Evolutionary conservation across 2,888 invertebrate species (phyloP).

Genomic region (Elegia similella): DNA sequence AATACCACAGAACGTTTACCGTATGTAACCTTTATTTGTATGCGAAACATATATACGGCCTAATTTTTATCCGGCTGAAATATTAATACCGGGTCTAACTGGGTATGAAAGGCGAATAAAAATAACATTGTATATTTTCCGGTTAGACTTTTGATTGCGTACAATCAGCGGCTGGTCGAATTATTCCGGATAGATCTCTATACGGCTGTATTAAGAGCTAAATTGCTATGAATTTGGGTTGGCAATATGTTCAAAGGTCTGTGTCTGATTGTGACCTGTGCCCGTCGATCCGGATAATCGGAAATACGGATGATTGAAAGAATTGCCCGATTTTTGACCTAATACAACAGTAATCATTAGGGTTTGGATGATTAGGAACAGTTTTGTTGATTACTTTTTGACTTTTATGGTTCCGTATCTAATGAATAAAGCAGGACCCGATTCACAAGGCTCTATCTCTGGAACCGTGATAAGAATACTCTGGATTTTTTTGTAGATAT

Average conservation of each 20-base stretch:
- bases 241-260: neutral
- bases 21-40: neutral
- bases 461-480: too few relatives aligned
- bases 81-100: conserved; percentile 1
- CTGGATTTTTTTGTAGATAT: too few relatives aligned
- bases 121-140: conserved; percentile 7
- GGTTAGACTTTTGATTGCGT: neutral
- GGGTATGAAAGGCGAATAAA: conserved; percentile 9
- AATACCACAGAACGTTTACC: neutral
- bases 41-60: conserved; percentile 5
- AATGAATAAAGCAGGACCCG: too few relatives aligned
- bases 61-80: conserved; percentile 12
- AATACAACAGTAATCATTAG: neutral
- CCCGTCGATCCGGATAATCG: conserved; percentile 2
- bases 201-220: neutral
- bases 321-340: conserved; percentile 2
- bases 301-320: conserved; percentile 13
- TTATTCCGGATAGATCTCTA: neutral
- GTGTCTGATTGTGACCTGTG: conserved; percentile 7
- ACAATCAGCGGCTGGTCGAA: neutral
- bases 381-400: too few relatives aligned
- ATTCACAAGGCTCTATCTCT: too few relatives aligned
- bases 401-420: too few relatives aligned
- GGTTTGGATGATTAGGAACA: neutral
- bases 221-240: neutral